Evolutionary conservation across 2,113 vertebrate species (phyloP).

Genomic region (Pterocles burchelli): DNA sequence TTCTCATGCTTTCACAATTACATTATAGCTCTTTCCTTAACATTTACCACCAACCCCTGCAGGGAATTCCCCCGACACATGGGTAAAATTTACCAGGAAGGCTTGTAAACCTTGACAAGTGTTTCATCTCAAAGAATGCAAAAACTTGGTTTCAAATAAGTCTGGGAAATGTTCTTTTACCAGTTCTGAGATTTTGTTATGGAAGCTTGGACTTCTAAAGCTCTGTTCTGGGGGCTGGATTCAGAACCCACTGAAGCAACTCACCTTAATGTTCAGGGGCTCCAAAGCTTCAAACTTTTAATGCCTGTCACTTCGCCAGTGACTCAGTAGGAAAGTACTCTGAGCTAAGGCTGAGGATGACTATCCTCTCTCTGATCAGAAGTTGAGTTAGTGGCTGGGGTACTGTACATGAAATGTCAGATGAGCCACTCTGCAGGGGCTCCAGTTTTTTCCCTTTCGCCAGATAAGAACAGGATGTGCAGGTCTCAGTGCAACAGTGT

Average conservation of each 20-base stretch:
- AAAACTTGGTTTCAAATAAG: not conserved
- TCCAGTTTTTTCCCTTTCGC: not conserved
- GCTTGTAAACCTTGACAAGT: constrained; percentile 9
- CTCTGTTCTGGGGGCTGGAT: not conserved
- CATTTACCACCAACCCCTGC: constrained; percentile 23
- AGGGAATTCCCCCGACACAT: constrained; percentile 41
- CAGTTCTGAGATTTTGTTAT: not conserved
- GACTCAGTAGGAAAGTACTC: not conserved
- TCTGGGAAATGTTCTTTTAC: not conserved
- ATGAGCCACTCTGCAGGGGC: not conserved
- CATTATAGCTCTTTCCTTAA: constrained; percentile 33
- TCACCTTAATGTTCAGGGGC: not conserved
- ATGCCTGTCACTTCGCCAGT: not conserved
- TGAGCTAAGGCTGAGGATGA: not conserved
- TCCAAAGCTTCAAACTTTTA: not conserved
- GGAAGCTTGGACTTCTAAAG: not conserved
- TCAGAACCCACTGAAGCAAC: not conserved
- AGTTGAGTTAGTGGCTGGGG: not conserved
- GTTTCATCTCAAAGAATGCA: not conserved
- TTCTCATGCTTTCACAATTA: constrained; percentile 60
- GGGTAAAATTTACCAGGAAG: constrained; percentile 2
- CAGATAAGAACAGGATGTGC: not conserved
- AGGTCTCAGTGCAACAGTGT: not conserved
- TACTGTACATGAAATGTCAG: not conserved
- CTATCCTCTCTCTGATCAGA: not conserved